Percentiles rank a stretch among this genome's conserved stretches.
phyloP scores from a whole-genome alignment of 2,113 vertebrate genomes.

The Gymnogyps californianus region DNA sequence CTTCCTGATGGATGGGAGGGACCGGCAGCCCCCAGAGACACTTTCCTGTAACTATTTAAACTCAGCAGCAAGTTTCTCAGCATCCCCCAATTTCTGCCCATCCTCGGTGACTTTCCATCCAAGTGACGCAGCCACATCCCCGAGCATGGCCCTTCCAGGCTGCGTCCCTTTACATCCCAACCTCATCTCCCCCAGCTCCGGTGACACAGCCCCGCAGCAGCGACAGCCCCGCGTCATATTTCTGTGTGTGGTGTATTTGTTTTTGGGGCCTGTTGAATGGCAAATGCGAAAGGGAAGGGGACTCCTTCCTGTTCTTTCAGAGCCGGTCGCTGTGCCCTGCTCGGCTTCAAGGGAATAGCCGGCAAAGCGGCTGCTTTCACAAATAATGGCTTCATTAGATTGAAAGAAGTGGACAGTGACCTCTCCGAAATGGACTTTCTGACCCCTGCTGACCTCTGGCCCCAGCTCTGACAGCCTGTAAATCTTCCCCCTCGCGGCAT shows the following conservation, averaged over 20 bases:
- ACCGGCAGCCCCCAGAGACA: background rate
- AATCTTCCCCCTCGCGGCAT: conserved; percentile 71
- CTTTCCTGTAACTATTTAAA: background rate
- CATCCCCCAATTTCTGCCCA: background rate
- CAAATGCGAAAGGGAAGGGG: conserved; percentile 12
- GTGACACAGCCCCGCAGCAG: background rate
- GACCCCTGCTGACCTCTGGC: conserved; percentile 81
- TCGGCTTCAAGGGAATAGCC: conserved; percentile 68
- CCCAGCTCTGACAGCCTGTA: conserved; percentile 79
- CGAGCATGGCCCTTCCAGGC: background rate
- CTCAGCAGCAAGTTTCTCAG: background rate
- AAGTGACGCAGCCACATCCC: accelerated
- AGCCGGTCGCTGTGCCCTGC: conserved; percentile 12
- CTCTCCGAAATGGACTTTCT: conserved; percentile 80
- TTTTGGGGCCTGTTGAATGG: conserved; percentile 31
- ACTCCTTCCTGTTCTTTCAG: conserved; percentile 71
- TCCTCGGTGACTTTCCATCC: background rate
- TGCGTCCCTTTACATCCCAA: accelerated
- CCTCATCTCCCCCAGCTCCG: accelerated
- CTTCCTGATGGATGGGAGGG: background rate
- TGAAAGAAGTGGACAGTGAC: conserved; percentile 80
- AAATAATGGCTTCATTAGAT: conserved; percentile 83
- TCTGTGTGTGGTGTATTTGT: background rate
- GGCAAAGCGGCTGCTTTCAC: conserved; percentile 69
- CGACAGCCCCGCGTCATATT: accelerated